Evolutionary conservation across 2,113 vertebrate genomes (phyloP).

Genomic region (Lutjanus erythropterus): DNA sequence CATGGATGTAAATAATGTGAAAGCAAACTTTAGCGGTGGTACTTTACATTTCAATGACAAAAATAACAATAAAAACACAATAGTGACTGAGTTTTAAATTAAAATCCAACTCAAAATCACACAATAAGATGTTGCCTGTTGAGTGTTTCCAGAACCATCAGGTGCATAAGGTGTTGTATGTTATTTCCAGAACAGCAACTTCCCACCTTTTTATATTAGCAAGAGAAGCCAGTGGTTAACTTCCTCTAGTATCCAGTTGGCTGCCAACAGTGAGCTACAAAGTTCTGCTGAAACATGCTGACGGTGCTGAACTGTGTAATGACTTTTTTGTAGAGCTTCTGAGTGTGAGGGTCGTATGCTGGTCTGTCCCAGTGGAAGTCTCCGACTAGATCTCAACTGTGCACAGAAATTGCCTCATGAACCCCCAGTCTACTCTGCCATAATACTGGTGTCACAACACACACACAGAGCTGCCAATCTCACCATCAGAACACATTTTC

Average conservation of each 20-base stretch:
- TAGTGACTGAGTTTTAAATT: background rate
- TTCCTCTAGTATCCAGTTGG: constrained; percentile 39
- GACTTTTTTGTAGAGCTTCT: constrained; percentile 68
- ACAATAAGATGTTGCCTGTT: background rate
- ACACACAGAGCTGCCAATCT: constrained; percentile 55
- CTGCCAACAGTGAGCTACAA: constrained; percentile 51
- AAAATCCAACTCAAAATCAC: background rate
- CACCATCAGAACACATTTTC: constrained; percentile 41
- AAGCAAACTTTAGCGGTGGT: background rate
- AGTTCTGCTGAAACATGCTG: constrained; percentile 73
- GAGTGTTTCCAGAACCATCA: background rate
- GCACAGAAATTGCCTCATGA: constrained; percentile 61
- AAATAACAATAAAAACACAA: background rate
- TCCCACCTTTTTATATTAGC: constrained; percentile 39
- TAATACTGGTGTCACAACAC: constrained; percentile 48
- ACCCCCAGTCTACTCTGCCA: constrained; percentile 20
- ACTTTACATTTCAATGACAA: background rate
- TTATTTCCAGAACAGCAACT: constrained; percentile 47
- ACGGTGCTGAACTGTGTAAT: constrained; percentile 70
- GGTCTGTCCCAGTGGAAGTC: constrained; percentile 49
- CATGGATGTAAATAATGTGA: background rate
- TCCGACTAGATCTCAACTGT: constrained; percentile 57
- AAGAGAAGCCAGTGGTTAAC: constrained; percentile 45
- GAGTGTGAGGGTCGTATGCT: constrained; percentile 50
- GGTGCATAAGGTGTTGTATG: background rate